phyloP scores from a whole-genome alignment of 2,888 invertebrate genomes.

The Ptychoptera albimana region DNA sequence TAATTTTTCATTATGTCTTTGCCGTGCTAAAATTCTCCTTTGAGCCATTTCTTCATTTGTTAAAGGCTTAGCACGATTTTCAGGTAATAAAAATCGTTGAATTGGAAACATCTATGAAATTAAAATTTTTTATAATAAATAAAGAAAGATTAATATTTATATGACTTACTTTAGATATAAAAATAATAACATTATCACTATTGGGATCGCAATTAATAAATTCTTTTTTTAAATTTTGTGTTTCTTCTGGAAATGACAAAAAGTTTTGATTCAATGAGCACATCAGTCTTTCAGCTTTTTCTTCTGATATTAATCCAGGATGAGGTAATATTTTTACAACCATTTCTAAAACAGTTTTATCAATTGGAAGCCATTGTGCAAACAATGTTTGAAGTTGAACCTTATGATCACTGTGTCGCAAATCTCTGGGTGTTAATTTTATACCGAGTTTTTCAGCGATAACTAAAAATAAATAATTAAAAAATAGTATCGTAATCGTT shows the following conservation, averaged over 20 bases:
- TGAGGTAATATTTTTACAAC: conserved; percentile 68
- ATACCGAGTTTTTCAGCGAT: conserved; percentile 66
- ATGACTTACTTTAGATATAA: conserved; percentile 26
- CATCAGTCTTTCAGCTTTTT: conserved; percentile 70
- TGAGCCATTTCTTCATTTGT: conserved; percentile 55
- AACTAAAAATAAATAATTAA: conserved; percentile 12
- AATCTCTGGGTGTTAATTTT: conserved; percentile 56
- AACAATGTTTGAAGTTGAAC: conserved; percentile 67
- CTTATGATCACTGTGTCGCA: conserved; percentile 60
- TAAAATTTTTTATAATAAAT: conserved; percentile 20
- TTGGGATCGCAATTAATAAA: conserved; percentile 52
- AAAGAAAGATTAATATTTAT: background rate
- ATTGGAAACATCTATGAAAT: conserved; percentile 85
- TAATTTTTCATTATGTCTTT: conserved; percentile 41
- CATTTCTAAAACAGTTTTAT: conserved; percentile 65
- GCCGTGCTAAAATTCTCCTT: conserved; percentile 49
- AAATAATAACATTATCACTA: conserved; percentile 41
- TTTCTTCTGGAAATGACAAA: conserved; percentile 47
- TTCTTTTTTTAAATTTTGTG: conserved; percentile 51
- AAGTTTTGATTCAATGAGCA: conserved; percentile 54
- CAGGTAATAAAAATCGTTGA: conserved; percentile 56
- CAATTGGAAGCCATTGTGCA: conserved; percentile 81
- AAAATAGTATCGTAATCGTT: background rate
- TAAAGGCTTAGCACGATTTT: conserved; percentile 62
- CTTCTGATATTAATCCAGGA: conserved; percentile 40